Evolutionary conservation across 2,888 invertebrate species (phyloP), one percentile per base, ranked within the genome.

Genomic region (Hemaris fuciformis): DNA sequence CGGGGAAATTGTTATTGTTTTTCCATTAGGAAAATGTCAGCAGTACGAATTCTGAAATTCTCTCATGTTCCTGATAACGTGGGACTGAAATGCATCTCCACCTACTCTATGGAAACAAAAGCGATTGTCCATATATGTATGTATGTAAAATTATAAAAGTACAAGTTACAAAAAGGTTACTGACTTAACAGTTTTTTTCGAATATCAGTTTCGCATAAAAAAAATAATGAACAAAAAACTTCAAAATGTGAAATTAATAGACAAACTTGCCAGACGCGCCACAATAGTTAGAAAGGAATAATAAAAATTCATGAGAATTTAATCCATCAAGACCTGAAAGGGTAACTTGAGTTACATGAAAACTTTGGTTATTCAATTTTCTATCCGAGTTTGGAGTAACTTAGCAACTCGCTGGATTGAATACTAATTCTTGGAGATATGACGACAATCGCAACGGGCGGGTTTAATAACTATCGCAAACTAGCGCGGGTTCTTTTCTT

Each of bases 381-480:
- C 27, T 53, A 31, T 18, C 13, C 2, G 23, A 53, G 31, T 31
- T 27, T 5, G 10, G 10, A 53, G 53, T 53, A 18, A 31, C 27
- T 53, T 53, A 53, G 27, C 15, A 25, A 53, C 53, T 53, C 10
- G 31, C 18, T 18, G 27, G 53, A 53, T 31, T 31, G 53, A 53
- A 53, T 62, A 56, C 59, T 63, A 58, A 62, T 59, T 60, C 38
- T n/a, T n/a, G 60, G 27, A 62, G 60, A 65, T 31, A 43, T 13
- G 3, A 25, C 6, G 23, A 59, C 58, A 13, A 62, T 48, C 46
- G 13, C 10, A 13, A 38, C 34, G n/a, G n/a, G n/a, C 34, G 38
- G n/a, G 13, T n/a, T 38, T 38, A 10, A 13, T n/a, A n/a, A 38
- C n/a, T 38, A n/a, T 38, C n/a, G 38, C 10, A n/a, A n/a, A n/a